Base-by-base conservation (phyloP, 2,888 invertebrate genomes). In the Platycheirus rosarum region DNA sequence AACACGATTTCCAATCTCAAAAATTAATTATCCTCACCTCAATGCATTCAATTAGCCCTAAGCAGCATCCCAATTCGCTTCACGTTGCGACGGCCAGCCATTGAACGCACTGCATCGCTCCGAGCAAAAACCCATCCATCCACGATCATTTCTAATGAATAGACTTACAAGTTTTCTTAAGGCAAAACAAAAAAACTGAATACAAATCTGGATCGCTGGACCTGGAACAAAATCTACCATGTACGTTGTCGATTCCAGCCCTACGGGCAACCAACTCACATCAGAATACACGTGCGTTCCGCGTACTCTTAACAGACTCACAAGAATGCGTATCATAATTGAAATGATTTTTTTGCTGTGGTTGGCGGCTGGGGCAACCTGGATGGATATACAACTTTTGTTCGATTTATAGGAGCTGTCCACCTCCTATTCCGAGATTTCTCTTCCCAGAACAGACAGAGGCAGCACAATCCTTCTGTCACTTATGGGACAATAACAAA, bases 311-410 rank as follows among this genome's bases (percentile, higher is more conserved):
- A 68, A 82, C 77, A 82, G 82, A 82, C 77, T 77, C 57, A 49
- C 71, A 73, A 68, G 82, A 82, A 82, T 82, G 82, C 71, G 82
- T 82, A 77, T 82, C 77, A 82, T 82, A 82, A 82, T 82, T 77
- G 82, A 82, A 82, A 82, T 82, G 77, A 82, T 82, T n/a, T n/a
- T n/a, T n/a, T 82, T 82, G 82, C 77, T 68, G 77, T 48, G 55
- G 42, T 70, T 65, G 35, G 40, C 35, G 48, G 55, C 57, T 65
- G 49, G n/a, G n/a, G 65, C 53, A 70, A 80, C 76, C 80, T 76
- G 60, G 80, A 75, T 51, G 70, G 74, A 68, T 57, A 2, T 18
- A 8, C 23, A 2, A 14, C 13, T 37, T 40, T 35, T 23, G 71
- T 46, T 51, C 40, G 37, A 48, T 48, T 42, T 55, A 42, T 55